These are phyloP conservation scores for Apodemia hepburni DNA, from an alignment of 2,888 invertebrate species.

Conservation along the genomic window DNA sequence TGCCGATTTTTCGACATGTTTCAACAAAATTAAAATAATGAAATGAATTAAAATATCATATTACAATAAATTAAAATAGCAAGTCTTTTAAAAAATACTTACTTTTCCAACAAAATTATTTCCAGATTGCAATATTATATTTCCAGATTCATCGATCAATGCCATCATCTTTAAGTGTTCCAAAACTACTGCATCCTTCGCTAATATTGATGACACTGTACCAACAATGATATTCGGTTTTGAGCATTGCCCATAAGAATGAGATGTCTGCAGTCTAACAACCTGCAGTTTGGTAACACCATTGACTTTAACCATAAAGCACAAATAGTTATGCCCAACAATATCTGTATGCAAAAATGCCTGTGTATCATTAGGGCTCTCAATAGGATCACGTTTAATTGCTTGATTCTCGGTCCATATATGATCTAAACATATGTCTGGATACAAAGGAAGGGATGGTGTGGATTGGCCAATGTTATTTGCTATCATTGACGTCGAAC, in stretches of 20 bases:
- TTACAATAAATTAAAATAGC: too few species aligned
- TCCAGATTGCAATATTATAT: constrained; percentile 92
- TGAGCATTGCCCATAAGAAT: constrained; percentile 59
- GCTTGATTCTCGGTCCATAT: constrained; percentile 90
- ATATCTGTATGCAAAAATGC: constrained; percentile 93
- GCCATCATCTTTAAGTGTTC: constrained; percentile 92
- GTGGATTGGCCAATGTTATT: constrained; percentile 68
- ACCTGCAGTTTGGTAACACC: constrained; percentile 81
- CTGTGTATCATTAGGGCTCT: constrained; percentile 67
- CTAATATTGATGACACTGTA: constrained; percentile 84
- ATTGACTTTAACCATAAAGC: constrained; percentile 82
- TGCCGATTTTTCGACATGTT: too few species aligned
- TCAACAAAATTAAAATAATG: too few species aligned
- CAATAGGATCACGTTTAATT: constrained; percentile 55
- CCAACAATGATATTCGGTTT: constrained; percentile 88
- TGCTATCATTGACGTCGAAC: constrained; percentile 64
- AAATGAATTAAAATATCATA: too few species aligned
- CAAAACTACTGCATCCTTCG: constrained; percentile 91
- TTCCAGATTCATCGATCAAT: constrained; percentile 88
- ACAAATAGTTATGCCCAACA: constrained; percentile 91
- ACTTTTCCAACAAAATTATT: constrained; percentile 88
- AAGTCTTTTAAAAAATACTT: constrained; percentile 21
- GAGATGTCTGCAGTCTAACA: constrained; percentile 83
- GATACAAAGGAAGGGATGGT: constrained; percentile 86
- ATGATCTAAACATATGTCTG: constrained; percentile 93